Evolutionary conservation across 2,888 invertebrate species (phyloP).

Genomic region (Drosophila kambysellisi): DNA sequence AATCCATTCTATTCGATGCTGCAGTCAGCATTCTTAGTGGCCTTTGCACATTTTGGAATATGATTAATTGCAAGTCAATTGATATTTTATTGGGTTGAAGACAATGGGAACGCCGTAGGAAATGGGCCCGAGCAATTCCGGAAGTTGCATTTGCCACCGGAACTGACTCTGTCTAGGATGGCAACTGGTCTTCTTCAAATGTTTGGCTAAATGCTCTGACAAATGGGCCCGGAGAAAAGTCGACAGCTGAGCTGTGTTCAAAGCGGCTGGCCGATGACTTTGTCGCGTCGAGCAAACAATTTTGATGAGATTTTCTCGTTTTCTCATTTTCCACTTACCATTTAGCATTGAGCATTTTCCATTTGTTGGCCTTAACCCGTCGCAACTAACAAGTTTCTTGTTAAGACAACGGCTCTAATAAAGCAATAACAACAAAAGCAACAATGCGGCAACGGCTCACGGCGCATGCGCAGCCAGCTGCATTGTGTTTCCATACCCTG

Average conservation of each 20-base stretch:
- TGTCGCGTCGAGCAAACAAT: conserved; percentile 70
- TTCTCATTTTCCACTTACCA: conserved; percentile 21
- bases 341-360: conserved; percentile 17
- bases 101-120: conserved; percentile 33
- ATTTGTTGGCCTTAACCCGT: conserved; percentile 65
- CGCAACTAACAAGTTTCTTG: conserved; percentile 81
- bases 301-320: conserved; percentile 16
- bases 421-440: conserved; percentile 65
- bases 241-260: conserved; percentile 68
- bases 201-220: conserved; percentile 72
- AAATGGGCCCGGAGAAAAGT: conserved; percentile 59
- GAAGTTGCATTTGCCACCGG: conserved; percentile 74
- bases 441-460: conserved; percentile 32
- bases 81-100: conserved; percentile 82
- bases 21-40: conserved; percentile 29
- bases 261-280: conserved; percentile 33
- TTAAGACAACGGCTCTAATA: conserved; percentile 77
- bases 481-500: conserved; percentile 45
- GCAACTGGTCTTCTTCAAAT: conserved; percentile 61
- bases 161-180: conserved; percentile 51
- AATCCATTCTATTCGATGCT: conserved; percentile 30
- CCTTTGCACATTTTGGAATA: conserved; percentile 76
- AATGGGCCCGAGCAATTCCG: conserved; percentile 47
- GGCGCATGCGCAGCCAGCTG: conserved; percentile 70
- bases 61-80: conserved; percentile 84